Conservation (phyloP, 2,888 invertebrate species). For the Amiota minor region DNA sequence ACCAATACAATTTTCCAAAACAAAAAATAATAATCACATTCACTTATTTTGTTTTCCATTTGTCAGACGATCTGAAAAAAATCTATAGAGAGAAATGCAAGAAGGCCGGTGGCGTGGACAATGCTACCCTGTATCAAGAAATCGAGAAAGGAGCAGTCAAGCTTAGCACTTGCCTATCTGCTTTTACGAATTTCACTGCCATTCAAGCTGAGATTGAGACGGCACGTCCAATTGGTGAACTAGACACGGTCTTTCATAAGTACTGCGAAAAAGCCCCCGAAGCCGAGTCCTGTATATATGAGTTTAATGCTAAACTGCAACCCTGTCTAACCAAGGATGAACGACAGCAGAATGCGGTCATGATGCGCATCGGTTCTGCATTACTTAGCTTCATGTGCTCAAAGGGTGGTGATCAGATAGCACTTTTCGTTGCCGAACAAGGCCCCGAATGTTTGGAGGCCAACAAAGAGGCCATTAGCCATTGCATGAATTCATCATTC, state of each 20-base stretch:
- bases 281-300: constrained; percentile 76
- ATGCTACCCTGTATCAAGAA: constrained; percentile 75
- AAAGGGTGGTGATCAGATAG: constrained; percentile 87
- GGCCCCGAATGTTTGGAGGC: constrained; percentile 83
- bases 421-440: constrained; percentile 86
- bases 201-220: constrained; percentile 80
- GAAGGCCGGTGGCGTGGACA: constrained; percentile 76
- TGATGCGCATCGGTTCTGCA: constrained; percentile 80
- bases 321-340: constrained; percentile 80
- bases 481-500: constrained; percentile 79
- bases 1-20: neutral
- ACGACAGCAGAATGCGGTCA: constrained; percentile 76
- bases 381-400: constrained; percentile 82
- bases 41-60: neutral
- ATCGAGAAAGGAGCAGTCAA: constrained; percentile 73
- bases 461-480: constrained; percentile 77
- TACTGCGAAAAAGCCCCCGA: constrained; percentile 79
- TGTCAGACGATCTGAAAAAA: constrained; percentile 75
- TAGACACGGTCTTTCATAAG: constrained; percentile 82
- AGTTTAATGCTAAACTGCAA: constrained; percentile 76
- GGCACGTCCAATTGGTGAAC: constrained; percentile 79
- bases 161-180: constrained; percentile 76
- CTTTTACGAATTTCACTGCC: constrained; percentile 76
- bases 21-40: neutral
- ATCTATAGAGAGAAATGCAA: constrained; percentile 80